These are phyloP conservation scores for Pseudotriccus pelzelni DNA, from an alignment of 2,797 vertebrate species.

Conservation along the genomic window DNA sequence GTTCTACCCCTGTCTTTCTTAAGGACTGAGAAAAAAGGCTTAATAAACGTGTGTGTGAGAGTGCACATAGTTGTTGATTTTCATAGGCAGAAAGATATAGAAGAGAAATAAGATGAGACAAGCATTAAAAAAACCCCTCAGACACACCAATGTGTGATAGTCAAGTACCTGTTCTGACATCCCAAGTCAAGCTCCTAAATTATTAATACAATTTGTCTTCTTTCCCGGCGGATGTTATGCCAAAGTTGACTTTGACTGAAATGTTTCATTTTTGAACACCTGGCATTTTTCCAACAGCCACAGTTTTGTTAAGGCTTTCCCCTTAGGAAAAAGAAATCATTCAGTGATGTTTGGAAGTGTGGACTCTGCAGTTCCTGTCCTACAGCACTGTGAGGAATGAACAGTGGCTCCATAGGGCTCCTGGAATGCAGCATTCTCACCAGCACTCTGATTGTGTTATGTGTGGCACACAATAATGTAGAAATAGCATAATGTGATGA, in stretches of 20 bases:
- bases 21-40: neutral
- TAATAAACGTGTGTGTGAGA: neutral
- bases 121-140: neutral
- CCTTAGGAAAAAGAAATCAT: neutral
- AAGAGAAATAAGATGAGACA: neutral
- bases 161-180: constrained; percentile 2
- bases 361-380: neutral
- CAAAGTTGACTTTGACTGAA: constrained; percentile 20
- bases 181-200: constrained; percentile 6
- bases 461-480: neutral
- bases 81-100: neutral
- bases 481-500: neutral
- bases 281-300: neutral
- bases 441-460: neutral
- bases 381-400: neutral
- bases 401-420: neutral
- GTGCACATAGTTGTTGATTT: neutral
- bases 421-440: neutral
- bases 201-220: neutral
- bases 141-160: neutral
- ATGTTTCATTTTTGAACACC: constrained; percentile 1
- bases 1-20: neutral
- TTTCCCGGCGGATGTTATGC: neutral
- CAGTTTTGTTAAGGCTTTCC: neutral
- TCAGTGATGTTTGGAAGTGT: neutral